These are phyloP conservation scores for Orchesella cincta DNA, from an alignment of 1,140 invertebrate species.

Conservation along the genomic window DNA sequence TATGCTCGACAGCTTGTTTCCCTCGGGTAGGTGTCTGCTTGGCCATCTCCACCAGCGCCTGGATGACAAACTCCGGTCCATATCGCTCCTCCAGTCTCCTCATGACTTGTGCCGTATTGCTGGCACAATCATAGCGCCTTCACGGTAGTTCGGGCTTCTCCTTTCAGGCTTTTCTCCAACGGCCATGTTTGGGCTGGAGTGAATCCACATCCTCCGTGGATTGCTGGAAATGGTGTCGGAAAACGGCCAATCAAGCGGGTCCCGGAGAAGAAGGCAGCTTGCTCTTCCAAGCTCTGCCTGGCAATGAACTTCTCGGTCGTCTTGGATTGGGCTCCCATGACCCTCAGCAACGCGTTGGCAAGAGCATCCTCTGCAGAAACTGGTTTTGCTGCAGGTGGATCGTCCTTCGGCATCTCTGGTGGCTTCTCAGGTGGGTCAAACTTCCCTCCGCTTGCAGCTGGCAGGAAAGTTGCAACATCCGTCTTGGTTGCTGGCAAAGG, in stretches of 20 bases:
- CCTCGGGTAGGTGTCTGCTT: constrained; percentile 3
- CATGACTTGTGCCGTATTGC: neutral
- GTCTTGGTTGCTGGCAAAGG: too few relatives aligned
- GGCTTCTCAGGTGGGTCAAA: too few relatives aligned
- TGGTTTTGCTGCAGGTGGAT: too few relatives aligned
- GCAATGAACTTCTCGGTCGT: neutral
- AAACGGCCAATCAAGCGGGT: constrained; percentile 6
- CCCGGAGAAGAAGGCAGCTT: neutral
- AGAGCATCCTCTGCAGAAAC: too few relatives aligned
- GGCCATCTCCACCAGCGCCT: neutral
- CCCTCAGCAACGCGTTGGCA: too few relatives aligned
- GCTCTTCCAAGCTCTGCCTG: neutral
- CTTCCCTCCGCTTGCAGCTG: too few relatives aligned
- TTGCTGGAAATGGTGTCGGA: neutral
- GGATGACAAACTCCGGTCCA: neutral
- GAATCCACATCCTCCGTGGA: constrained; percentile 2
- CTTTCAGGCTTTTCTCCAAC: constrained; percentile 1
- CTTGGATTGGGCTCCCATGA: too few relatives aligned
- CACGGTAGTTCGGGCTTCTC: neutral
- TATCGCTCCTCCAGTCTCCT: neutral
- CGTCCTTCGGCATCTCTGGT: too few relatives aligned
- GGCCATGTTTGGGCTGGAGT: constrained; percentile 6
- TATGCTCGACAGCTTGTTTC: neutral
- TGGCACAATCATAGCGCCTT: neutral
- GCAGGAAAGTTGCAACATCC: too few relatives aligned